Evolutionary conservation across 2,113 vertebrate species (phyloP), one percentile per base, ranked within the genome.

Genomic region (Microcebus tavaratra): DNA sequence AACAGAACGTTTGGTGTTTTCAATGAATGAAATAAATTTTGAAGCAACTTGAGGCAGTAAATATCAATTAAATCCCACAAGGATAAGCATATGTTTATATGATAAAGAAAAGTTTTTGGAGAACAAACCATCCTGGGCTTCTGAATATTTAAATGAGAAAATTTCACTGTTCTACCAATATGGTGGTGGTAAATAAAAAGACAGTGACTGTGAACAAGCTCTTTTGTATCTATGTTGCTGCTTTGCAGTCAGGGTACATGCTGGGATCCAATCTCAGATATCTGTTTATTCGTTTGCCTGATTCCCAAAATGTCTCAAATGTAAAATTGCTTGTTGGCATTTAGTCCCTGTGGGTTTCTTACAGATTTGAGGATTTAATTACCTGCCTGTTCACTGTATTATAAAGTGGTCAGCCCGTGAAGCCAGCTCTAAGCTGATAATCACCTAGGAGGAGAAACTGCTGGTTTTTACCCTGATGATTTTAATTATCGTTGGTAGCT

Each of bases 61-160:
- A 94, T 91, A 88, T 68, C 85, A 86, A 48, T 92, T 92, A 88
- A 93, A 79, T 93, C 39, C 81, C 82, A 88, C 23, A 73, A 92
- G 82, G 39, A 79, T 55, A 96, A 78, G 68, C 88, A 70, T 86
- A 80, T 29, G 84, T 87, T 95, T 92, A 78, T 53, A 90, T 57
- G 81, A 91, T 57, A 90, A 86, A 88, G 61, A 11, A 73, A 96
- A 93, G 31, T 21, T 95, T 95, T 85, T 80, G 72, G 78, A 82
- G 82, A 92, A 89, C 85, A 95, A 96, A 94, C 88, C 81, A 96
- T 95, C 93, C 85, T 68, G 61, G 73, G 65, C 85, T 96, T 93
- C 91, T 91, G 78, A 97, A 94, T 95, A 94, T 89, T 92, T 90
- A 95, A 92, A 95, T 82, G 50, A 88, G 48, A 90, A 82, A 25